Evolutionary conservation across 2,888 invertebrate species (phyloP), one percentile per base, ranked within the genome.

Genomic region (Lasioglossum villosulum): DNA sequence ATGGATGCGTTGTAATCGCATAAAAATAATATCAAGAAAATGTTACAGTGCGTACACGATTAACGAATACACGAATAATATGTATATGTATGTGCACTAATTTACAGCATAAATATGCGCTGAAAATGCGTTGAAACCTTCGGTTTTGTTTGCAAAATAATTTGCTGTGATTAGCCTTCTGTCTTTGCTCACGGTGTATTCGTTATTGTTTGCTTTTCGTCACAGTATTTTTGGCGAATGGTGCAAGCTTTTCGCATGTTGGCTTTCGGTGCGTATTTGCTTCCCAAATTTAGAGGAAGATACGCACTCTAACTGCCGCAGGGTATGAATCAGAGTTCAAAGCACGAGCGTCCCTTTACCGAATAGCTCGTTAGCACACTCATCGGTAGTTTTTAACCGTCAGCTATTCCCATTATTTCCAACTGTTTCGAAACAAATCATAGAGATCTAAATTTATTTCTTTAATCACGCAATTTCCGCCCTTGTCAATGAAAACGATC

Each of bases 221-320:
- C n/a, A 39, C 23, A 39, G 70, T 70, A 70, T 70, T 39, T 70
- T 39, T n/a, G 39, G 70, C 39, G 14, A 70, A 39, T 5, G 39
- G n/a, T 70, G n/a, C n/a, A 39, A 10, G n/a, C 19, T 68, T 68
- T 68, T 39, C n/a, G 70, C n/a, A 6, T 39, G n/a, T 70, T 39
- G n/a, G n/a, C 39, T 70, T 70, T 39, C 12, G n/a, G 39, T 5
- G n/a, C 39, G 70, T 70, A 70, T 66, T 37, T 66, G 66, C 66
- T 37, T 68, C 68, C 68, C 68, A 23, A n/a, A 68, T 68, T 68
- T 68, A 68, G 68, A 68, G 39, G 39, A 39, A 68, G 68, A 68
- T n/a, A 68, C 34, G 66, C 23, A 12, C 23, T 39, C 37, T 68
- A 34, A 30, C 34, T 37, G 68, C 12, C 39, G 23, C 23, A 23